Base-by-base conservation (phyloP, 2,113 vertebrate genomes). In the Edolisoma coerulescens region DNA sequence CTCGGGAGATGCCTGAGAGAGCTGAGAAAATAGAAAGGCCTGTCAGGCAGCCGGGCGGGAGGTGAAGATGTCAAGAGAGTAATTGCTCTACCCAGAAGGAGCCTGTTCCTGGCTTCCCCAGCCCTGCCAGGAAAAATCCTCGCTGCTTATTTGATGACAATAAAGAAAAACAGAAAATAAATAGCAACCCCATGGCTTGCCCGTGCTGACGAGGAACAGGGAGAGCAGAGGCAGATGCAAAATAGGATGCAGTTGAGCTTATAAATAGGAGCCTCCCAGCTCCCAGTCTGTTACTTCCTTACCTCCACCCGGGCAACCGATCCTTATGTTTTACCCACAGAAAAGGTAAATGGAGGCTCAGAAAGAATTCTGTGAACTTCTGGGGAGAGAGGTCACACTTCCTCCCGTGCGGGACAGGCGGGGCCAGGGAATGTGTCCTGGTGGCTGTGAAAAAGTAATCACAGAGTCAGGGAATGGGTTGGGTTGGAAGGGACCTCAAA, bases 31-130 rank as follows among this genome's bases (percentile, higher is more conserved):
- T 53, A 89, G 88, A 60, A 87, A 84, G 94, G 84, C 22, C 85
- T 83, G 89, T 83, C 64, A 69, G 85, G 81, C 86, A 81, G 89
- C 50, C 1, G 70, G 92, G 86, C 76, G 4, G 94, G 92, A 93
- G 89, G 93, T 91, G 61, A 91, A 84, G 82, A 96, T 96, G 94
- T 92, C 94, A 91, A 42, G 70, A 91, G 88, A 94, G 90, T 96
- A 97, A 97, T 96, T 96, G 97, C 89, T 87, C 87, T 97, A 5
- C 96, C 92, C 96, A 96, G 96, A 96, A 97, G 95, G 89, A 73
- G 93, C 87, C 89, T 95, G 92, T 39, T 80, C 84, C 93, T 71
- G 77, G 42, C 80, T 91, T 94, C 84, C 80, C 68, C 83, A 13
- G 89, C 73, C 0, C 92, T 97, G 96, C 93, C 94, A 95, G 92